These are phyloP conservation scores for Gymnobelideus leadbeateri DNA, from an alignment of 2,113 vertebrate species.

Conservation along the genomic window DNA sequence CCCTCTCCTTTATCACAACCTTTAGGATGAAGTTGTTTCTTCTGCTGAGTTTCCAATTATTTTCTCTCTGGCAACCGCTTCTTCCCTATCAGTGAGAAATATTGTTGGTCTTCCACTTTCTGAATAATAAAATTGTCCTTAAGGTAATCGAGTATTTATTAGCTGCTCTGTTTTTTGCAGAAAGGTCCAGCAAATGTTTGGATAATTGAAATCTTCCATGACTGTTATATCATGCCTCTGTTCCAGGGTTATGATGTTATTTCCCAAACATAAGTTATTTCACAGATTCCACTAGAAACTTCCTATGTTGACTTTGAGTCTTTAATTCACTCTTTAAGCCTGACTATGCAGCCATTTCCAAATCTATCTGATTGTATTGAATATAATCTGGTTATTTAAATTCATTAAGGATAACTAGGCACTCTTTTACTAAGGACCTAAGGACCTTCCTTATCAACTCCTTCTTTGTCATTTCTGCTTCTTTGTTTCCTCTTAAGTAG, in stretches of 20 bases:
- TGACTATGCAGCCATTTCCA: not conserved
- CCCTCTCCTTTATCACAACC: not conserved
- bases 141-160: not conserved
- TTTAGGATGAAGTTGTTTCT: not conserved
- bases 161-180: not conserved
- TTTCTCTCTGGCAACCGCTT: not conserved
- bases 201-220: not conserved
- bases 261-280: not conserved
- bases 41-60: not conserved
- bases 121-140: not conserved
- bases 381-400: not conserved
- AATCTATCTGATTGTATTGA: not conserved
- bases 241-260: not conserved
- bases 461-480: not conserved
- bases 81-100: not conserved
- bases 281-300: not conserved
- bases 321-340: not conserved
- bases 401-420: not conserved
- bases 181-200: not conserved
- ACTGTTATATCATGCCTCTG: not conserved
- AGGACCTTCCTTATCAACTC: not conserved
- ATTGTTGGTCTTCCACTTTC: not conserved
- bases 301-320: not conserved
- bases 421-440: no score
- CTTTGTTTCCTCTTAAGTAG: not conserved